Conservation (phyloP, 2,888 invertebrate species). For the Drosophila acutilabella region DNA sequence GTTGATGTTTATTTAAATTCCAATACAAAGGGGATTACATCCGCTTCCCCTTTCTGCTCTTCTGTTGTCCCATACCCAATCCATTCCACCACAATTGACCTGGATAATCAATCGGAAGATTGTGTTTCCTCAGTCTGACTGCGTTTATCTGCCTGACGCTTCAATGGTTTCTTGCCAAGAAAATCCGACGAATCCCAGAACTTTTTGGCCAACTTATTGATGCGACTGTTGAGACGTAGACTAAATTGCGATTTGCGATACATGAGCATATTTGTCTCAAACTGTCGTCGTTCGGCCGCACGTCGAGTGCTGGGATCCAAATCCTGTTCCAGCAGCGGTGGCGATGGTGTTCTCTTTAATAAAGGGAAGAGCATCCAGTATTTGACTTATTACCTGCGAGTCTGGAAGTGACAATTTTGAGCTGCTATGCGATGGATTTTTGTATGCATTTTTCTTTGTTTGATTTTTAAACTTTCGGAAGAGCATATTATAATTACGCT, state of each 20-base stretch:
- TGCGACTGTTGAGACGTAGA: background rate
- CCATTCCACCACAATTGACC: background rate
- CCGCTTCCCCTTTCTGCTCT: too few species aligned
- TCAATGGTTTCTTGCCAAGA: background rate
- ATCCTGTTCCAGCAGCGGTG: background rate
- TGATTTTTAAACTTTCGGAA: background rate
- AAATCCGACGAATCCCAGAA: background rate
- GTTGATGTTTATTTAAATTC: conserved; percentile 25
- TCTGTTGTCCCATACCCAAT: too few species aligned
- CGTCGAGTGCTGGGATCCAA: background rate
- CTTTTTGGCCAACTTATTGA: background rate
- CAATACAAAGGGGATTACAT: background rate
- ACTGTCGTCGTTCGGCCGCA: conserved; percentile 2
- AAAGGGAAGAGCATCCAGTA: background rate
- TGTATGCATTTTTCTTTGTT: background rate
- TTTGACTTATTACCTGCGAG: background rate
- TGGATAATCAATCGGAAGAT: conserved; percentile 8
- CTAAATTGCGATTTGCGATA: conserved; percentile 7
- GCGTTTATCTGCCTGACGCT: background rate
- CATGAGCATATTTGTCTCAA: conserved; percentile 2
- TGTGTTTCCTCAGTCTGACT: background rate
- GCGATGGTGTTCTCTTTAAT: background rate
- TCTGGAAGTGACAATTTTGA: background rate
- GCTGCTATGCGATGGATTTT: background rate
- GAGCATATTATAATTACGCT: background rate